phyloP scores from a whole-genome alignment of 2,797 vertebrate genomes.

The Paedocypris micromegethes region DNA sequence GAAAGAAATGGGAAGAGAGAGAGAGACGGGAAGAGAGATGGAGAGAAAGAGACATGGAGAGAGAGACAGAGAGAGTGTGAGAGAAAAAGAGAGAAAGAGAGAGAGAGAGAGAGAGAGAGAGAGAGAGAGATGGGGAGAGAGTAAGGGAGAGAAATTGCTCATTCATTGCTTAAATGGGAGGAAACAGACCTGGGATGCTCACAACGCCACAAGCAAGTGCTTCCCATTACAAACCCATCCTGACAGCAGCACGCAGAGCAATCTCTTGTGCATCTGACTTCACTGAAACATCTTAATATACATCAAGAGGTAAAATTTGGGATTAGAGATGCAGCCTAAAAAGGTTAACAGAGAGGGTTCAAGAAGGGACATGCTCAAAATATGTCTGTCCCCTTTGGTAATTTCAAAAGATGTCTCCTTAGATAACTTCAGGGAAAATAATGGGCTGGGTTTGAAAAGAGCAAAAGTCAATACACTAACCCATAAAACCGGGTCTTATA shows the following conservation, averaged over 20 bases:
- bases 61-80: no score
- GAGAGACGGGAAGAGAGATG: no score
- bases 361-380: slow-evolving; percentile 29
- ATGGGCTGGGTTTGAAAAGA: slow-evolving; percentile 22
- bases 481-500: background rate
- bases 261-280: slow-evolving; percentile 19
- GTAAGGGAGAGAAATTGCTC: background rate
- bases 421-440: background rate
- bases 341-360: slow-evolving; percentile 33
- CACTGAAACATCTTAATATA: slow-evolving; percentile 22
- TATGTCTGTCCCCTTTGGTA: slow-evolving; percentile 24
- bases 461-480: background rate
- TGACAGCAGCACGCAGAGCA: slow-evolving; percentile 37
- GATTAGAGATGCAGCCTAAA: slow-evolving; percentile 37
- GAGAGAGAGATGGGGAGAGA: background rate
- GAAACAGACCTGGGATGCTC: slow-evolving; percentile 14
- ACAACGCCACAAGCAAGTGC: slow-evolving; percentile 18
- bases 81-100: no score
- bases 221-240: slow-evolving; percentile 18
- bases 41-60: no score
- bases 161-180: background rate
- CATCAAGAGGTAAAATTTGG: slow-evolving; percentile 31
- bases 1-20: no score
- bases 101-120: no score
- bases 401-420: background rate